A percentile compares a stretch with the other conserved stretches of the same genome.
Conservation (phyloP, 1,140 invertebrate genomes). For the Matsumurasca onukii region DNA sequence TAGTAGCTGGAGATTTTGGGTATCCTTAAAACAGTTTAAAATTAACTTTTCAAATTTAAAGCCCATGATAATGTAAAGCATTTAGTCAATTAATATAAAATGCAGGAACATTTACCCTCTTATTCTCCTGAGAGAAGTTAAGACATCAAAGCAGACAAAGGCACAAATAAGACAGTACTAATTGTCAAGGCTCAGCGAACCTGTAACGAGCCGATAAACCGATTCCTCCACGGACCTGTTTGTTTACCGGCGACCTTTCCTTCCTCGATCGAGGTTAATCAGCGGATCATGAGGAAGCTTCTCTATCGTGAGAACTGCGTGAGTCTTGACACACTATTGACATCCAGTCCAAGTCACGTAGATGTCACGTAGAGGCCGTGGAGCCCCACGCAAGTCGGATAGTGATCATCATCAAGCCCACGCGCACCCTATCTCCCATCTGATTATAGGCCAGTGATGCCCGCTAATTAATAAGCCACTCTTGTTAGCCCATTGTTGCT, state of each 20-base stretch:
- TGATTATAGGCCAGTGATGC: not conserved
- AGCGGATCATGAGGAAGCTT: not conserved
- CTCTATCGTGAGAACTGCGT: not conserved
- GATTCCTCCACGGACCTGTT: too few relatives aligned
- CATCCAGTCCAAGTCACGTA: not conserved
- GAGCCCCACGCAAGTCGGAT: not conserved
- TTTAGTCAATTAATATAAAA: too few relatives aligned
- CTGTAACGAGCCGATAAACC: too few relatives aligned
- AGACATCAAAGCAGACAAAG: too few relatives aligned
- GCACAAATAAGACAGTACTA: too few relatives aligned
- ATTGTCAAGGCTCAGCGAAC: too few relatives aligned
- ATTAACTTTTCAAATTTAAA: too few relatives aligned
- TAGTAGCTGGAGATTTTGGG: too few relatives aligned
- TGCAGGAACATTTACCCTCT: too few relatives aligned
- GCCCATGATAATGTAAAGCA: too few relatives aligned
- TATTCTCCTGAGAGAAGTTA: too few relatives aligned
- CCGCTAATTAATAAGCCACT: constrained; percentile 21
- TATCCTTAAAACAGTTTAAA: too few relatives aligned
- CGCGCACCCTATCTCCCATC: not conserved
- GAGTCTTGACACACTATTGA: not conserved
- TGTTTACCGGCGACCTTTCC: not conserved
- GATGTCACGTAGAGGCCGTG: not conserved
- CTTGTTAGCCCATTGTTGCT: not conserved
- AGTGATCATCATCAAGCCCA: not conserved
- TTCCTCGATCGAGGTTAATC: not conserved